These are phyloP conservation scores for Drosophila dunni DNA, from an alignment of 1,140 invertebrate genomes.

Conservation along the genomic window DNA sequence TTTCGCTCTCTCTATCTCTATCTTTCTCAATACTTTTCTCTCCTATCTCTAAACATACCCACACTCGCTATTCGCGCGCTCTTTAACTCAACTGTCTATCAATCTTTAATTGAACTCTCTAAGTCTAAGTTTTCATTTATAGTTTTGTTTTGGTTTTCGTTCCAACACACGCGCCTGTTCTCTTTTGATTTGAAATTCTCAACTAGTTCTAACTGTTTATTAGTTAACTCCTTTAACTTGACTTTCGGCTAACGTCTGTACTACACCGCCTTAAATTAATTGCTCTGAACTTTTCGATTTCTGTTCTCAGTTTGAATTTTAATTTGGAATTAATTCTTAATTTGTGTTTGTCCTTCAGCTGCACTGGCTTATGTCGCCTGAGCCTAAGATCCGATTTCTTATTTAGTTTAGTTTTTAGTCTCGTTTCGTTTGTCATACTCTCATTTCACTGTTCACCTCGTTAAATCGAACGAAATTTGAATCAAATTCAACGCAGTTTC, in stretches of 20 bases:
- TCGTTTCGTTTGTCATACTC: slow-evolving; percentile 12
- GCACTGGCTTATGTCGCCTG: slow-evolving; percentile 53
- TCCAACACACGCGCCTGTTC: slow-evolving; percentile 70
- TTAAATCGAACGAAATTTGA: no score
- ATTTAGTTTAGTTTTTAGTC: slow-evolving; percentile 15
- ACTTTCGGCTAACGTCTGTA: slow-evolving; percentile 70
- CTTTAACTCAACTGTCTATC: slow-evolving; percentile 59
- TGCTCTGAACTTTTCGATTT: slow-evolving; percentile 60
- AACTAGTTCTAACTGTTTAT: slow-evolving; percentile 59
- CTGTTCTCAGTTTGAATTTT: slow-evolving; percentile 11
- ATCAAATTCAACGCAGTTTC: slow-evolving; percentile 9
- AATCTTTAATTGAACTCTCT: slow-evolving; percentile 48
- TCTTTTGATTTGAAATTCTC: slow-evolving; percentile 49
- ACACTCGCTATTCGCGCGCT: slow-evolving; percentile 73
- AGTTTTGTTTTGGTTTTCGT: slow-evolving; percentile 41
- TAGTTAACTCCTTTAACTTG: slow-evolving; percentile 51
- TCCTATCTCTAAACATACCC: slow-evolving; percentile 51
- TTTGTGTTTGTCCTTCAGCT: slow-evolving; percentile 40
- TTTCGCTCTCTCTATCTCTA: slow-evolving; percentile 24
- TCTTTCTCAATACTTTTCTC: slow-evolving; percentile 23
- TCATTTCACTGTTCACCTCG: slow-evolving; percentile 31
- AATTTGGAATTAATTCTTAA: slow-evolving; percentile 26
- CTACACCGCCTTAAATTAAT: slow-evolving; percentile 67
- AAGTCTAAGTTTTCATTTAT: slow-evolving; percentile 68
- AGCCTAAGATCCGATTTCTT: slow-evolving; percentile 22